Percentiles rank a stretch among this genome's conserved stretches.
phyloP scores from a whole-genome alignment of 2,113 vertebrate species.

The Xiphophorus maculatus region DNA sequence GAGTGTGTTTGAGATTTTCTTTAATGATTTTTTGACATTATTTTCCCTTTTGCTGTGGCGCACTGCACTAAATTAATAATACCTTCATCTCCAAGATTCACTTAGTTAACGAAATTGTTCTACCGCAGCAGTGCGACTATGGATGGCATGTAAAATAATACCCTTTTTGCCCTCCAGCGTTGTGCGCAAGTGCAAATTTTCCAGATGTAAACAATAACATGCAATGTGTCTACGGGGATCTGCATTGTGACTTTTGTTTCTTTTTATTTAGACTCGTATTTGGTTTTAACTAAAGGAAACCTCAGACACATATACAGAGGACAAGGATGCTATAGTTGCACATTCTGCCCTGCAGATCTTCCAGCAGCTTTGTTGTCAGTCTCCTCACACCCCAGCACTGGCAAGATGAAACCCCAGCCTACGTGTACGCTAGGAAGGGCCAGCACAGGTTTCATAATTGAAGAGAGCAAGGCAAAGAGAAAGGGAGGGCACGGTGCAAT shows the following conservation, averaged over 20 bases:
- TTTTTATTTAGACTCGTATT: slow-evolving; percentile 13
- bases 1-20: no score
- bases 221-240: no score
- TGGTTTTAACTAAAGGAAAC: slow-evolving; percentile 4
- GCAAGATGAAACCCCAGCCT: slow-evolving; percentile 60
- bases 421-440: slow-evolving; percentile 56
- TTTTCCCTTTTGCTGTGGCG: no score
- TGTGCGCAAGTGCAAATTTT: no score
- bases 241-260: background rate
- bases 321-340: slow-evolving; percentile 14
- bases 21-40: no score
- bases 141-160: no score
- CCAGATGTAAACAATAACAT: no score
- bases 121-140: no score
- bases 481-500: slow-evolving; percentile 43
- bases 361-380: slow-evolving; percentile 61
- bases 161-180: no score
- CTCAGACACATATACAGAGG: background rate
- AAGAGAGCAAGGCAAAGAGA: slow-evolving; percentile 30
- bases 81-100: no score
- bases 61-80: no score
- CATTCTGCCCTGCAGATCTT: slow-evolving; percentile 48
- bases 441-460: slow-evolving; percentile 61
- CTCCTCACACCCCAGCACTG: slow-evolving; percentile 61
- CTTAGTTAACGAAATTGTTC: no score